These are phyloP conservation scores for Albula goreensis DNA, from an alignment of 2,113 vertebrate genomes.

Conservation along the genomic window DNA sequence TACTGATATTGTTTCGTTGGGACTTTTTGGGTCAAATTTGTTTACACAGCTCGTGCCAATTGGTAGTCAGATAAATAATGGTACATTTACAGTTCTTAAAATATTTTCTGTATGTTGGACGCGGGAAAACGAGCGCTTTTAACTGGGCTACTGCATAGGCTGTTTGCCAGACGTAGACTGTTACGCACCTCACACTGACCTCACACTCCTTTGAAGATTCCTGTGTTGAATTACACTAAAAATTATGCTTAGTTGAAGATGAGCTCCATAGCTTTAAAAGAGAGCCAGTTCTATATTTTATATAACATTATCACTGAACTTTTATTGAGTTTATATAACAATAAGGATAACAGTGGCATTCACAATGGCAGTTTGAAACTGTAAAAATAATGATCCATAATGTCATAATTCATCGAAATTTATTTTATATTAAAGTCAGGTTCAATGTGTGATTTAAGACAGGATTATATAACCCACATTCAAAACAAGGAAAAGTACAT, in stretches of 20 bases:
- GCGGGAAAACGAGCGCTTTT: not conserved
- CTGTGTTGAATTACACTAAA: not conserved
- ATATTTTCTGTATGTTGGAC: not conserved
- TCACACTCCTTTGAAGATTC: not conserved
- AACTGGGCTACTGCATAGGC: not conserved
- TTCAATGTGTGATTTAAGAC: not conserved
- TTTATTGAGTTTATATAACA: not conserved
- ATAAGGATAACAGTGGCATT: not conserved
- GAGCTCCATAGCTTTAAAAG: not conserved
- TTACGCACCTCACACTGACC: not conserved
- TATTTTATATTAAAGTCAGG: not conserved
- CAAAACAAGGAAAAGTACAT: not conserved
- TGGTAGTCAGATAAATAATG: too few species aligned
- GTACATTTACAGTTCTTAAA: too few species aligned
- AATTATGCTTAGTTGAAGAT: not conserved
- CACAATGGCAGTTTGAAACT: not conserved
- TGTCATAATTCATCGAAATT: not conserved
- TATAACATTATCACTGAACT: not conserved
- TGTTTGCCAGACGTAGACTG: not conserved
- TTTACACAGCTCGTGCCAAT: too few species aligned
- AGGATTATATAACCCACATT: not conserved
- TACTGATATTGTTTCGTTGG: not conserved
- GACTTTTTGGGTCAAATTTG: not conserved
- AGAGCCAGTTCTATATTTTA: not conserved
- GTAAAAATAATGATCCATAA: not conserved